These are phyloP conservation scores for Clunio marinus DNA, from an alignment of 2,888 invertebrate genomes.

Conservation along the genomic window DNA sequence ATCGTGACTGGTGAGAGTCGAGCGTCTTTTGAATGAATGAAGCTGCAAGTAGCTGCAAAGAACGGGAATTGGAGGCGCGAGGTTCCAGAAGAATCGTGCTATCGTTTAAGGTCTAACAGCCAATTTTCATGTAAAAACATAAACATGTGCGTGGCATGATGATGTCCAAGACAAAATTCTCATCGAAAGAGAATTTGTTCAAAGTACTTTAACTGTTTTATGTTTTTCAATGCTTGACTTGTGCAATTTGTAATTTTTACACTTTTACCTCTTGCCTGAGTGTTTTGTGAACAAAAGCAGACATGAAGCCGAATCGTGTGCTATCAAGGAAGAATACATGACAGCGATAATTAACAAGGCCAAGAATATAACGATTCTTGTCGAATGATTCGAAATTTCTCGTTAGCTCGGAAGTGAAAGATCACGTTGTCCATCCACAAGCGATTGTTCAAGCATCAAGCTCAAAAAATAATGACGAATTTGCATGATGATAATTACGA, in stretches of 20 bases:
- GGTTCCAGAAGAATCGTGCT: constrained; percentile 20
- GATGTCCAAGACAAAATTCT: constrained; percentile 2
- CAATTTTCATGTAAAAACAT: constrained; percentile 26
- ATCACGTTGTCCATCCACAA: not conserved
- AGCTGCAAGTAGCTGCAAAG: not conserved
- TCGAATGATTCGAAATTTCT: not conserved
- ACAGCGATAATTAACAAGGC: constrained; percentile 30
- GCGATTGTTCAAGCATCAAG: no score
- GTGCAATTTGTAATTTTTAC: constrained; percentile 37
- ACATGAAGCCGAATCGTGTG: constrained; percentile 32
- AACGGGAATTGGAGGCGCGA: not conserved
- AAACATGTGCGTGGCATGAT: constrained; percentile 19
- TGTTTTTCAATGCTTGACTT: not conserved
- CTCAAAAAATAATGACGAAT: no score
- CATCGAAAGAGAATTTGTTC: not conserved
- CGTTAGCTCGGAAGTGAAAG: not conserved
- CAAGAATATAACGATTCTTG: constrained; percentile 1
- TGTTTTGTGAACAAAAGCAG: not conserved
- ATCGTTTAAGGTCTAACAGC: constrained; percentile 28
- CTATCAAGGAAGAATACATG: constrained; percentile 25
- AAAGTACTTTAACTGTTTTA: not conserved
- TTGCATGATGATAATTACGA: no score
- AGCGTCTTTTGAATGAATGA: not conserved
- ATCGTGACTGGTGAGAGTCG: constrained; percentile 5
- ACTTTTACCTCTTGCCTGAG: not conserved